Conservation (phyloP, 2,797 vertebrate species). For the Rallus crepitans region DNA sequence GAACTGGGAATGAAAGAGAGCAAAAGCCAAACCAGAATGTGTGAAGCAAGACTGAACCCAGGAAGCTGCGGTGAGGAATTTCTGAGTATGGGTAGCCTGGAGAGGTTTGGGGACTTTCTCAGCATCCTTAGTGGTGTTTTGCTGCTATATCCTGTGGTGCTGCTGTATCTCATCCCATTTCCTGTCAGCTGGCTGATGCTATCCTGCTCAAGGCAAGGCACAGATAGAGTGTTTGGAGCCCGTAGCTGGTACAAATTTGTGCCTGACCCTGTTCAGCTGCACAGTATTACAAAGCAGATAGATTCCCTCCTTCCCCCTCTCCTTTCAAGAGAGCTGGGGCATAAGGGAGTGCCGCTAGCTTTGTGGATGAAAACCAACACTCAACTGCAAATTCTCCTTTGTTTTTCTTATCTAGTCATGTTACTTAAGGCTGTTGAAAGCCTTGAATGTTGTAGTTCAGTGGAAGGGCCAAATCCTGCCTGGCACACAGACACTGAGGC, state of each 20-base stretch:
- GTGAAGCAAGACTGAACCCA: background rate
- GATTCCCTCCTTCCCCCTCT: background rate
- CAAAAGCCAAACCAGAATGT: background rate
- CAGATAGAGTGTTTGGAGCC: background rate
- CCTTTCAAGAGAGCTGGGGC: background rate
- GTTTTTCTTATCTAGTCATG: background rate
- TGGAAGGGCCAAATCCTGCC: background rate
- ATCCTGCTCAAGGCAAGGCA: background rate
- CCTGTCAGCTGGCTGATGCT: background rate
- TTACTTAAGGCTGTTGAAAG: background rate
- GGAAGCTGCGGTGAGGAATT: background rate
- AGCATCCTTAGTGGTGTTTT: background rate
- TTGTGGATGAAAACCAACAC: background rate
- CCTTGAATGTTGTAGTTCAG: background rate
- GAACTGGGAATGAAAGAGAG: background rate
- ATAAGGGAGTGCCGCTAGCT: background rate
- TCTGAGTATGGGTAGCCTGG: background rate
- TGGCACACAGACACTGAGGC: rapidly evolving
- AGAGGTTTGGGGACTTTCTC: conserved; percentile 14
- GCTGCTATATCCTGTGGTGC: background rate
- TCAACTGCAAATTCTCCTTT: background rate
- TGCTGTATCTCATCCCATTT: background rate
- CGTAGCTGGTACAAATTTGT: background rate
- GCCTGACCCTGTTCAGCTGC: background rate
- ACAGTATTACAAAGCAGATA: background rate